phyloP scores from a whole-genome alignment of 2,797 vertebrate species.

The Craterocephalus amniculus region DNA sequence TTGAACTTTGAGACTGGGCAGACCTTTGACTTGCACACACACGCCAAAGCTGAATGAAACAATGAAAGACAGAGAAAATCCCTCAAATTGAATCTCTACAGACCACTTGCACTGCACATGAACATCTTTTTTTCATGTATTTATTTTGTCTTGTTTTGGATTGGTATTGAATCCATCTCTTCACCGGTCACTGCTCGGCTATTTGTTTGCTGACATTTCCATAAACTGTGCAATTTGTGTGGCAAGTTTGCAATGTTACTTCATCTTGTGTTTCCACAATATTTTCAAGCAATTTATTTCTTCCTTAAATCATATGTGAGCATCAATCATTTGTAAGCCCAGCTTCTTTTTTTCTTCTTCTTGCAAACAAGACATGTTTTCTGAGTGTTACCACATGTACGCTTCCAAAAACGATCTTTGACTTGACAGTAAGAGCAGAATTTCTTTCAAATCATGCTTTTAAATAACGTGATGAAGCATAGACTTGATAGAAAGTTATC shows the following conservation, averaged over 20 bases:
- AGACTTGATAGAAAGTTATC: not conserved
- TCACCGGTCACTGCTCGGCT: not conserved
- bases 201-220: not conserved
- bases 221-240: not conserved
- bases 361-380: not conserved
- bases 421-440: not conserved
- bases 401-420: not conserved
- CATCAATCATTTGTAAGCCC: not conserved
- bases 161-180: not conserved
- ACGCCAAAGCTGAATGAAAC: not conserved
- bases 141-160: not conserved
- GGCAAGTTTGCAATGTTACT: not conserved
- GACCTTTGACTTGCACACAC: not conserved
- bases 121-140: not conserved
- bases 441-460: constrained; percentile 4
- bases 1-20: not conserved
- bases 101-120: not conserved
- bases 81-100: not conserved
- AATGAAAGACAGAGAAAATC: not conserved
- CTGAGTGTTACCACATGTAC: constrained; percentile 11
- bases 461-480: not conserved
- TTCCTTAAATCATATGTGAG: not conserved
- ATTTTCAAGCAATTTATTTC: not conserved
- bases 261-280: not conserved
- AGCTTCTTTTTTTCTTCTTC: not conserved